Conservation (phyloP, 2,797 vertebrate genomes). For the Sebastes nivosus region DNA sequence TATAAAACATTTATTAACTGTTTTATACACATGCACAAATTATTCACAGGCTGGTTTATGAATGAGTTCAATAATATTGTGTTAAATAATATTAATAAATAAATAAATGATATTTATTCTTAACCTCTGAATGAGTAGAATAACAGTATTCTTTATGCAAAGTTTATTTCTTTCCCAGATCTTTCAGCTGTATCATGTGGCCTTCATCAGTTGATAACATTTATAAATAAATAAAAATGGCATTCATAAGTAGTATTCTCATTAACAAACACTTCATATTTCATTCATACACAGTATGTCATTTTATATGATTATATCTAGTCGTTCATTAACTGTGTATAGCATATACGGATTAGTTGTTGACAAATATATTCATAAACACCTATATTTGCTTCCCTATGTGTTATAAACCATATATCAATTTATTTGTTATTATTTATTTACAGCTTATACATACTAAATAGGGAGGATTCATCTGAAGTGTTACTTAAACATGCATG, state of each 20-base stretch:
- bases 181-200: background rate
- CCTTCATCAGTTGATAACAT: background rate
- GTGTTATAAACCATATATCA: background rate
- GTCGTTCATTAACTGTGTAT: too few species aligned
- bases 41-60: background rate
- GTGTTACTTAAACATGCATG: background rate
- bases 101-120: too few species aligned
- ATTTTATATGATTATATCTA: background rate
- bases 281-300: background rate
- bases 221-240: background rate
- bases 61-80: too few species aligned
- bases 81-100: too few species aligned
- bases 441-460: background rate
- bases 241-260: background rate
- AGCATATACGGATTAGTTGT: background rate
- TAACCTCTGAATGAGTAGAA: background rate
- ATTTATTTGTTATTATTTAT: background rate
- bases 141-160: background rate
- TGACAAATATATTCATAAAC: background rate
- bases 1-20: background rate
- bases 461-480: background rate
- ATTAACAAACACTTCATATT: background rate
- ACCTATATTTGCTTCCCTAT: background rate
- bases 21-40: background rate
- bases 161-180: fast-evolving